Conservation (phyloP, 1,140 invertebrate species). For the Acyrthosiphon pisum region DNA sequence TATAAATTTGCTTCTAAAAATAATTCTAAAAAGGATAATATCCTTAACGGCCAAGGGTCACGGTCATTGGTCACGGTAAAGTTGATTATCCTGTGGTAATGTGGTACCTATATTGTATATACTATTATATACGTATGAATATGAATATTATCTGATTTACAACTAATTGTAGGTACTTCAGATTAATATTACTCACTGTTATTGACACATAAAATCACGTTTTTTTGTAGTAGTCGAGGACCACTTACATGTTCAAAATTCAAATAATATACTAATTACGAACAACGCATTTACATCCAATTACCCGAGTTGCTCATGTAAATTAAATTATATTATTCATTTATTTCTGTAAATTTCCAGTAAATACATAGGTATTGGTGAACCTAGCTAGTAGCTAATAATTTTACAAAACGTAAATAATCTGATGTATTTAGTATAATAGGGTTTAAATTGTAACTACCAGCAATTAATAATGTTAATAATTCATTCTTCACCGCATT, state of each 20-base stretch:
- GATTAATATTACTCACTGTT: background rate
- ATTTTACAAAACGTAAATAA: background rate
- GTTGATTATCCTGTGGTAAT: background rate
- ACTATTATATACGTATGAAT: background rate
- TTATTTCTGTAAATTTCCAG: background rate
- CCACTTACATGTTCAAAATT: no score
- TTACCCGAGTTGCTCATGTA: no score
- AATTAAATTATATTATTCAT: no score
- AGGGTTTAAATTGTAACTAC: background rate
- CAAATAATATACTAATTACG: no score
- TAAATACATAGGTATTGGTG: background rate
- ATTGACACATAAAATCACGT: background rate
- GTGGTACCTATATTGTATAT: background rate
- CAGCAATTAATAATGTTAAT: background rate
- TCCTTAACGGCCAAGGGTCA: background rate
- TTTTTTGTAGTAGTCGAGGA: no score
- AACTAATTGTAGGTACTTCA: background rate
- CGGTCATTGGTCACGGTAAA: background rate
- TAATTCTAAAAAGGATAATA: background rate
- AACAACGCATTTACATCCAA: no score
- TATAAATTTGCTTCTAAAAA: slow-evolving; percentile 5
- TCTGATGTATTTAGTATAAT: no score
- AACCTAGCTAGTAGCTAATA: no score
- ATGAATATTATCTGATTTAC: background rate
- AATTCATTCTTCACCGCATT: background rate